Percentiles rank a stretch among this genome's conserved stretches.
These are phyloP conservation scores for Oppia nitens DNA, from an alignment of 1,140 invertebrate genomes.

Conservation along the genomic window DNA sequence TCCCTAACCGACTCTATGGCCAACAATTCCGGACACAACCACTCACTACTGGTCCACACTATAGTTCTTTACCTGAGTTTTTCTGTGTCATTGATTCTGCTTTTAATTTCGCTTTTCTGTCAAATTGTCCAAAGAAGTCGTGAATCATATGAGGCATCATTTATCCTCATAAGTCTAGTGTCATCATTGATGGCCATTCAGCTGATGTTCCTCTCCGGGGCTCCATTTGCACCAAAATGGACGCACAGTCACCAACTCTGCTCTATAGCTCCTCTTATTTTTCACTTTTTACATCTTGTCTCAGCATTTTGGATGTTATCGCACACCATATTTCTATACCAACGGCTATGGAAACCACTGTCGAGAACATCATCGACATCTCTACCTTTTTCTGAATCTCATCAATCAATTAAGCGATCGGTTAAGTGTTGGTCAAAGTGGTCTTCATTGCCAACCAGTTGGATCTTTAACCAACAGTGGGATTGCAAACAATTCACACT, in stretches of 20 bases:
- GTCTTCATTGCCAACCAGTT: neutral
- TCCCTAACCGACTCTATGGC: neutral
- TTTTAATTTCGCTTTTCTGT: neutral
- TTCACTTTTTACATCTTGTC: slow-evolving; percentile 48
- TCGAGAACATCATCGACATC: neutral
- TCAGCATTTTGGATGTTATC: slow-evolving; percentile 45
- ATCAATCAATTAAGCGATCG: neutral
- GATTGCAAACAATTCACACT: slow-evolving; percentile 14
- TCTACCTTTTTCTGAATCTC: neutral
- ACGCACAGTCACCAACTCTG: neutral
- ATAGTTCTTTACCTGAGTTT: neutral
- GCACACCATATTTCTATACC: slow-evolving; percentile 31
- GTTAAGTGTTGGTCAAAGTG: neutral
- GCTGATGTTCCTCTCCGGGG: slow-evolving; percentile 10
- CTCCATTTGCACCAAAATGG: neutral
- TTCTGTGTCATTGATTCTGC: neutral
- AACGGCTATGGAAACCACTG: slow-evolving; percentile 24
- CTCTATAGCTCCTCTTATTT: slow-evolving; percentile 34
- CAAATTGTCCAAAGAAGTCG: slow-evolving; percentile 1
- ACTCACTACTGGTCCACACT: neutral
- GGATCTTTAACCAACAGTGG: neutral
- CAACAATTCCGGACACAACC: neutral
- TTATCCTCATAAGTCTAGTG: slow-evolving; percentile 8
- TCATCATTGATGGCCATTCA: slow-evolving; percentile 2
- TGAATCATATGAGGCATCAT: slow-evolving; percentile 9